Conservation (phyloP, 2,113 vertebrate genomes). For the Petromus typicus region DNA sequence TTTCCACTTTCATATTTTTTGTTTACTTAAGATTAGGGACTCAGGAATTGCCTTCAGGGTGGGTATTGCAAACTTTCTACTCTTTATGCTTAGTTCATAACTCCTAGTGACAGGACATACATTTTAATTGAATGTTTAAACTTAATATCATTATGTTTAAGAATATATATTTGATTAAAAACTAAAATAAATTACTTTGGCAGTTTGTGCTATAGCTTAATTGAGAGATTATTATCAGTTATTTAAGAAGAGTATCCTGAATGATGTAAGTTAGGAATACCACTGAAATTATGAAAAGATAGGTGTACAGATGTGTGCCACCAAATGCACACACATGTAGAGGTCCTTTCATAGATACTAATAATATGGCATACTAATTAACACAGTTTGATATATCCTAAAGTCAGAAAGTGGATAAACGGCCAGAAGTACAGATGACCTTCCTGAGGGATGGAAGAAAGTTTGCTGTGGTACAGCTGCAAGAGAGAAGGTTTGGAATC, state of each 20-base stretch:
- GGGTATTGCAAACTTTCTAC: neutral
- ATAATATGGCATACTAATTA: neutral
- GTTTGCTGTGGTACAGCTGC: neutral
- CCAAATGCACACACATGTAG: neutral
- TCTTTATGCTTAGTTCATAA: neutral
- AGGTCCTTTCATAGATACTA: neutral
- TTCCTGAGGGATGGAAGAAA: neutral
- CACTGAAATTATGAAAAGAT: neutral
- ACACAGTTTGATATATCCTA: neutral
- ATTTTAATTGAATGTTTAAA: neutral
- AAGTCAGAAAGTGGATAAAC: neutral
- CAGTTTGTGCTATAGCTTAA: neutral
- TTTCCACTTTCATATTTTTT: neutral
- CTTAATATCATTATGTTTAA: neutral
- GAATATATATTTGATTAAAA: slow-evolving; percentile 47
- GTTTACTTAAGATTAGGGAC: neutral
- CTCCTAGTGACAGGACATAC: neutral
- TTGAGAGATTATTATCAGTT: neutral
- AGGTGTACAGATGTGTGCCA: neutral
- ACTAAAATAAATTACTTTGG: neutral
- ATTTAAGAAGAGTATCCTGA: neutral
- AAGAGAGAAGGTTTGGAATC: neutral
- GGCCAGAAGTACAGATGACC: neutral
- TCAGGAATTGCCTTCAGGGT: neutral
- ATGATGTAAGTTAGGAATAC: neutral